Base-by-base conservation (phyloP, 2,797 vertebrate genomes). In the Sebastes wilsoni region DNA sequence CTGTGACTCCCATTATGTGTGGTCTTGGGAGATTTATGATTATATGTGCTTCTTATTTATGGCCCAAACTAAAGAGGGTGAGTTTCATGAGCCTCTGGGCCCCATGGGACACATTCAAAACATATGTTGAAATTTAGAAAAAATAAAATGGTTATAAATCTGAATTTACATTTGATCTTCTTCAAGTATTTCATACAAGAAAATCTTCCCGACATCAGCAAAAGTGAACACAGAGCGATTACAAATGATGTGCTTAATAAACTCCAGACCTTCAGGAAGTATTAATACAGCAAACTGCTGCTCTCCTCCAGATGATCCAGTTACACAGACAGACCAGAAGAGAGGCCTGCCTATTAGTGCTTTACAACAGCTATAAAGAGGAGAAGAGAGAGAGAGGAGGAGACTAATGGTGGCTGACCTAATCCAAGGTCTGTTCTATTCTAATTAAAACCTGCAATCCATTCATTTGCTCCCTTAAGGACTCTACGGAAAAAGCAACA, bases 401-500 rank as follows among this genome's bases (percentile, higher is more conserved):
- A 83, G 70, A 79, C 75, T 76, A 82, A 89, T 82, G 69, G 80
- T 55, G 58, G 59, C 76, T 81, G 86, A 88, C 83, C 74, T 85
- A 85, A 89, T 84, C 82, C 73, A 34, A 80, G 77, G 65, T 85
- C 83, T 87, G 86, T 86, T 88, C 75, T 77, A 28, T 75, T 77
- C 74, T 88, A 92, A 95, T 94, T 92, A 92, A 92, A 92, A 92
- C 78, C 79, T 80, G 54, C 83, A 81, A 89, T 91, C 87, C 83
- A 88, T 92, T 92, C 46, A 92, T 89, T 89, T 87, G 42, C 75
- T 84, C 68, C 75, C 73, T 86, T 67, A 82, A 90, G 86, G 81
- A 77, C 71, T 80, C 46, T 4, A 52, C 8, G 66, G 72, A 79
- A 79, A 78, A 79, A 78, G 79, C 83, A 85, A 61, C 82, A 88